Evolutionary conservation across 2,113 vertebrate species (phyloP).

Genomic region (Podarcis muralis): DNA sequence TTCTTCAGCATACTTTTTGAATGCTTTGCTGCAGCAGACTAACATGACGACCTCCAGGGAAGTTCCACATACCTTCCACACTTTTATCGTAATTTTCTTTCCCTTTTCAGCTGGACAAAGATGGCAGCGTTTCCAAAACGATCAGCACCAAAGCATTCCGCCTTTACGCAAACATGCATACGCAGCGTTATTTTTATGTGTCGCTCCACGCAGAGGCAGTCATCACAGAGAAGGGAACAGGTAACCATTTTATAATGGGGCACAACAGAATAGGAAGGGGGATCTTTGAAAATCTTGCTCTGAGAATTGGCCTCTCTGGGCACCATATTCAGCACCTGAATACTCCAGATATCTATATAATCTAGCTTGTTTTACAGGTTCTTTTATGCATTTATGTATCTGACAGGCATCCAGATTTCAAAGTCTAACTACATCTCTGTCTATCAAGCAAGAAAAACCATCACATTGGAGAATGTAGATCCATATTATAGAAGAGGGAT

Average conservation of each 20-base stretch:
- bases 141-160: slow-evolving; percentile 63
- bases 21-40: background rate
- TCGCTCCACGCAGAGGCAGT: slow-evolving; percentile 42
- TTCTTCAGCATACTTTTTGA: too few species aligned
- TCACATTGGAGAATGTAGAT: slow-evolving; percentile 66
- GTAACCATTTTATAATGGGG: slow-evolving; percentile 47
- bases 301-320: background rate
- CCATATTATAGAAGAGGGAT: slow-evolving; percentile 72
- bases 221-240: slow-evolving; percentile 75
- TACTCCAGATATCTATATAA: too few species aligned
- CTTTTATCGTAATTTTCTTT: background rate
- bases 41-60: too few species aligned
- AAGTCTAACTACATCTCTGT: slow-evolving; percentile 50
- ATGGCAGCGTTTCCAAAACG: slow-evolving; percentile 63
- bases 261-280: background rate
- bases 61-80: background rate
- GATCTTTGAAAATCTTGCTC: background rate
- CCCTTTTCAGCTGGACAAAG: slow-evolving; percentile 67
- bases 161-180: slow-evolving; percentile 55
- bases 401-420: slow-evolving; percentile 71
- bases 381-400: background rate
- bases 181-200: slow-evolving; percentile 22
- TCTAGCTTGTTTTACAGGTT: background rate
- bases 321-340: too few species aligned
- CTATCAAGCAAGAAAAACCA: slow-evolving; percentile 39